Percentiles rank a stretch among this genome's conserved stretches.
Evolutionary conservation across 2,113 vertebrate species (phyloP).

Genomic region (Pelmatolapia mariae): DNA sequence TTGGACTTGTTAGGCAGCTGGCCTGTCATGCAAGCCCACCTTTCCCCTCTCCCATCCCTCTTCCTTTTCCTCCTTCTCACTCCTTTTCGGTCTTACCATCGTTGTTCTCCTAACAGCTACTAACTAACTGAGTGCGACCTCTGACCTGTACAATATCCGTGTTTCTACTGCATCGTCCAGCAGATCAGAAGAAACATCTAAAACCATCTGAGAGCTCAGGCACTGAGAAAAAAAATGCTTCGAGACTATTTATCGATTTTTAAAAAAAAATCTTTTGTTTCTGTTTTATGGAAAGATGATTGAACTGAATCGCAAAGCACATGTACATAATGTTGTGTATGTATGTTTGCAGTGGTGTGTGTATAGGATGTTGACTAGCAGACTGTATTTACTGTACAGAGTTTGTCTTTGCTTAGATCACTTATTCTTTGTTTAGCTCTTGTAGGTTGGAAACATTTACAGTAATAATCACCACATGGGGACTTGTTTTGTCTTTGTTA

Average conservation of each 20-base stretch:
- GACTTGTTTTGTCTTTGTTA: constrained; percentile 23
- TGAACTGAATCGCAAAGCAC: constrained; percentile 45
- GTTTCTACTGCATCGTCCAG: neutral
- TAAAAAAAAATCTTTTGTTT: constrained; percentile 40
- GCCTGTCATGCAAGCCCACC: constrained; percentile 41
- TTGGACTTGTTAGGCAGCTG: constrained; percentile 60
- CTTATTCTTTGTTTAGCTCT: constrained; percentile 37
- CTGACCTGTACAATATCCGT: constrained; percentile 8
- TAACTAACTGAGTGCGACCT: neutral
- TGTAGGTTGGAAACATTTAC: constrained; percentile 31
- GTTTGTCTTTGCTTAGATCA: constrained; percentile 27
- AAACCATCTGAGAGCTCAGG: constrained; percentile 31
- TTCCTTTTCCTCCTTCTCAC: neutral
- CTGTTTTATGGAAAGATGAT: constrained; percentile 30
- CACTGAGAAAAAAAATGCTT: constrained; percentile 28
- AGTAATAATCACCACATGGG: neutral
- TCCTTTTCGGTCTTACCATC: neutral
- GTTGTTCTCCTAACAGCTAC: neutral
- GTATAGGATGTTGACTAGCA: constrained; percentile 40
- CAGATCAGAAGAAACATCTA: neutral
- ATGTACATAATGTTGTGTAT: constrained; percentile 61
- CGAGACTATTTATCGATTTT: constrained; percentile 59
- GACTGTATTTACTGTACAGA: constrained; percentile 54
- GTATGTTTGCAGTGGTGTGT: constrained; percentile 52
- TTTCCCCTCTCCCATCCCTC: neutral